phyloP scores from a whole-genome alignment of 2,113 vertebrate genomes.

The Glaucidium brasilianum region DNA sequence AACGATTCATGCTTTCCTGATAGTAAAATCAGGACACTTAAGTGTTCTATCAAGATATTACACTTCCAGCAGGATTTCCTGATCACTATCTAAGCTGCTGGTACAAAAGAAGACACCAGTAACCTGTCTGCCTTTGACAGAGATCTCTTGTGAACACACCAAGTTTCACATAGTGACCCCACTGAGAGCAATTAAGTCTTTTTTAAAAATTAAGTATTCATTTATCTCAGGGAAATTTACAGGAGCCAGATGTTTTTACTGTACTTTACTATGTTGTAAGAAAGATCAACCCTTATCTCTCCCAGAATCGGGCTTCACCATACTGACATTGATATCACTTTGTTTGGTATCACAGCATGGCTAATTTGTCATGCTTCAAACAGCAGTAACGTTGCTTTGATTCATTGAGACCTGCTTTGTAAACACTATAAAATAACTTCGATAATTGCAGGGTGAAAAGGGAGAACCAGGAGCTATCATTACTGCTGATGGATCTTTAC shows the following conservation, averaged over 20 bases:
- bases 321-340: neutral
- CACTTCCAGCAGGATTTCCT: neutral
- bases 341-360: neutral
- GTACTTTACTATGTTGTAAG: neutral
- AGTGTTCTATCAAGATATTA: neutral
- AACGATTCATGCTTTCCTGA: neutral
- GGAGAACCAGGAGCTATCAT: slow-evolving; percentile 83
- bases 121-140: neutral
- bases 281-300: neutral
- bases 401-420: neutral
- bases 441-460: slow-evolving; percentile 85
- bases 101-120: neutral
- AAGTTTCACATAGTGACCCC: neutral
- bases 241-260: neutral
- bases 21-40: neutral
- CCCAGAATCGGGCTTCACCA: neutral
- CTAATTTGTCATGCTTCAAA: neutral
- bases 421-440: neutral
- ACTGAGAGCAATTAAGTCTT: neutral
- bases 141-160: neutral
- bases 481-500: slow-evolving; percentile 73
- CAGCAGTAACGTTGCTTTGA: neutral
- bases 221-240: neutral
- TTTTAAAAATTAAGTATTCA: neutral
- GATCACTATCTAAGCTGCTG: neutral